Conservation (phyloP, 2,888 invertebrate genomes). For the Eupithecia vulgata region DNA sequence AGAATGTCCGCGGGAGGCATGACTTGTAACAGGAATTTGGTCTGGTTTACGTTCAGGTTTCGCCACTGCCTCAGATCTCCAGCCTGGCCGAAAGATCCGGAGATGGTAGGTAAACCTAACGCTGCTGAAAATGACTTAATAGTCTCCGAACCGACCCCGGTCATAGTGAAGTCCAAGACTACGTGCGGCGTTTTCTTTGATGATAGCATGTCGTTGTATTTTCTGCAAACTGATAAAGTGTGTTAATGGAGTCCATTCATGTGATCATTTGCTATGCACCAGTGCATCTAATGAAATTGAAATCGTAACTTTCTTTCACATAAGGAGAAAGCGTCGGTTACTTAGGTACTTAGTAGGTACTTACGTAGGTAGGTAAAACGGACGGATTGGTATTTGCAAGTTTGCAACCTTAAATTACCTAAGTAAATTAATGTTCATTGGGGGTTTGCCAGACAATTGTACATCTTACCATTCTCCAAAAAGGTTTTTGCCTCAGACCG, state of each 20-base stretch:
- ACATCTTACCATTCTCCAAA: slow-evolving; percentile 86
- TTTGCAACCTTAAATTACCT: background rate
- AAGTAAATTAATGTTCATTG: background rate
- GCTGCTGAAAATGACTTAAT: slow-evolving; percentile 93
- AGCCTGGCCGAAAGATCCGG: slow-evolving; percentile 92
- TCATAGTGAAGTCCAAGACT: slow-evolving; percentile 92
- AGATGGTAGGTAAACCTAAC: slow-evolving; percentile 91
- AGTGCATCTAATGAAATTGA: slow-evolving; percentile 18
- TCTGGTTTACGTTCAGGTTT: slow-evolving; percentile 87
- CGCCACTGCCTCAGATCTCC: slow-evolving; percentile 94
- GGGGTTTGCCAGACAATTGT: background rate
- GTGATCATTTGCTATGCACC: slow-evolving; percentile 25
- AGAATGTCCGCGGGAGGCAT: slow-evolving; percentile 94
- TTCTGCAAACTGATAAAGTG: slow-evolving; percentile 83
- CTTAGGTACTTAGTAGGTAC: background rate
- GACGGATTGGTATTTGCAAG: background rate
- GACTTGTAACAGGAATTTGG: slow-evolving; percentile 91
- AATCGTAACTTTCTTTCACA: slow-evolving; percentile 20
- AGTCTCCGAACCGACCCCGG: slow-evolving; percentile 92
- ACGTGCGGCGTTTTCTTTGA: slow-evolving; percentile 89
- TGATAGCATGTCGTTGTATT: slow-evolving; percentile 86
- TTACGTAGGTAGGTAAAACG: slow-evolving; percentile 4
- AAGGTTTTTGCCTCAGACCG: slow-evolving; percentile 88
- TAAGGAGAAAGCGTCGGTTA: slow-evolving; percentile 15
- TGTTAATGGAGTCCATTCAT: slow-evolving; percentile 12